A percentile compares a stretch with the other conserved stretches of the same genome.
phyloP scores from a whole-genome alignment of 2,797 vertebrate genomes.

The Karalla daura region DNA sequence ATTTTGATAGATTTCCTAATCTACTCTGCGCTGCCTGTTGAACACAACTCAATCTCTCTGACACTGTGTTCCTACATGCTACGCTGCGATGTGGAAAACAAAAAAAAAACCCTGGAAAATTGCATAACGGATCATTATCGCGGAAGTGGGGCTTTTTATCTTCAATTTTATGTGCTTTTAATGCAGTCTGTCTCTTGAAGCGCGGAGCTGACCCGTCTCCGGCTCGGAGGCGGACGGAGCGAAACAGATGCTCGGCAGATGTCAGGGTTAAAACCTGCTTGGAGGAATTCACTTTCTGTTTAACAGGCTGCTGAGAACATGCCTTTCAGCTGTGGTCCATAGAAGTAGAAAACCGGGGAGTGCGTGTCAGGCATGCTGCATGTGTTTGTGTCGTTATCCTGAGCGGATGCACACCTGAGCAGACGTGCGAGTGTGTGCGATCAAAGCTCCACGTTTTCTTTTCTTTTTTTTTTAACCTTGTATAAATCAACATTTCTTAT shows the following conservation, averaged over 20 bases:
- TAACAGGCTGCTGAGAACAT: conserved; percentile 57
- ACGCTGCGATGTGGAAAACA: conserved; percentile 28
- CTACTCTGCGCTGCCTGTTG: background rate
- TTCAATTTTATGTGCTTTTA: conserved; percentile 49
- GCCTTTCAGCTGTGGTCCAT: conserved; percentile 45
- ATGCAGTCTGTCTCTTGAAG: conserved; percentile 48
- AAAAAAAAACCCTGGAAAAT: conserved; percentile 42
- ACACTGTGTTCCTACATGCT: too few species aligned
- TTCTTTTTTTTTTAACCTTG: conserved; percentile 31
- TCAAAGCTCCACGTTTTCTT: conserved; percentile 30
- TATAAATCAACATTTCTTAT: too few species aligned
- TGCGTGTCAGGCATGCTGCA: background rate
- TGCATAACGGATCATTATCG: conserved; percentile 49
- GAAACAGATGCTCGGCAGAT: conserved; percentile 71
- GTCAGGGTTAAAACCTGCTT: conserved; percentile 53
- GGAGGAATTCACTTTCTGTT: conserved; percentile 62
- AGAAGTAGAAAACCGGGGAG: conserved; percentile 9
- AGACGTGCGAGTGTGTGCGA: conserved; percentile 15
- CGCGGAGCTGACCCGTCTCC: conserved; percentile 41
- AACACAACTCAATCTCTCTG: conserved; percentile 9
- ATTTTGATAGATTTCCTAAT: conserved; percentile 18
- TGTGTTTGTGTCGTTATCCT: background rate
- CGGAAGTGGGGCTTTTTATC: conserved; percentile 42
- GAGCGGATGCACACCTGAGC: background rate
- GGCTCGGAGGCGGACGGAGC: conserved; percentile 25